Percentiles rank a stretch among this genome's conserved stretches.
These are phyloP conservation scores for Enteromius paludinosus DNA, from an alignment of 2,797 vertebrate genomes.

Conservation along the genomic window DNA sequence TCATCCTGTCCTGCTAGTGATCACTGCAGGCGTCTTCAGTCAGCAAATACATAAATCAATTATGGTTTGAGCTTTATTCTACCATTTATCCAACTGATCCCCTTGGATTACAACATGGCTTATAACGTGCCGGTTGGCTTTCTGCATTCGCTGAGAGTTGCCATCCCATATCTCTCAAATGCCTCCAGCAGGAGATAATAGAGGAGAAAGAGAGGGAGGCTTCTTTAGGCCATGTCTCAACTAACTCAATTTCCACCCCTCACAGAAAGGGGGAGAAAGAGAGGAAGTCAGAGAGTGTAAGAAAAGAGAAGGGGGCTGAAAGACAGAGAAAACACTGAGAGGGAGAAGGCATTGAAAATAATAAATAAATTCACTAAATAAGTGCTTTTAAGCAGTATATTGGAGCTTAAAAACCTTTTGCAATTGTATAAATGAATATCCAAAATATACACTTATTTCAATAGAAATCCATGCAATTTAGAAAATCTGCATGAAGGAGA, in stretches of 20 bases:
- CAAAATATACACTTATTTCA: not conserved
- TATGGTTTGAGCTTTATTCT: constrained; percentile 84
- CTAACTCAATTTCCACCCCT: constrained; percentile 40
- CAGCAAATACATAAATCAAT: constrained; percentile 87
- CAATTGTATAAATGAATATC: not conserved
- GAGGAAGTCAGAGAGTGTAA: constrained; percentile 53
- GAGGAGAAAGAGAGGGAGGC: constrained; percentile 15
- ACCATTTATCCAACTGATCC: constrained; percentile 83
- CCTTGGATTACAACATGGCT: constrained; percentile 79
- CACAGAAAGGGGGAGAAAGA: constrained; percentile 20
- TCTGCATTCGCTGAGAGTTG: constrained; percentile 60
- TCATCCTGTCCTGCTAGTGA: constrained; percentile 73
- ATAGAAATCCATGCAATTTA: not conserved
- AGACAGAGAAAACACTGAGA: constrained; percentile 6
- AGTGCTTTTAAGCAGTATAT: not conserved
- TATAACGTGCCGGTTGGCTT: constrained; percentile 72
- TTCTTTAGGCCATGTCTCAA: constrained; percentile 35
- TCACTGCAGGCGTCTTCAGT: constrained; percentile 79
- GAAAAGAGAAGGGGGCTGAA: not conserved
- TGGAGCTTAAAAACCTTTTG: not conserved
- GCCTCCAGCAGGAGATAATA: constrained; percentile 54
- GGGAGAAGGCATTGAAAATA: not conserved
- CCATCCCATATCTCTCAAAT: constrained; percentile 54
- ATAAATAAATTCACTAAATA: not conserved
- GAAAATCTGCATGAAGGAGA: not conserved